Evolutionary conservation across 2,113 vertebrate genomes (phyloP).

Genomic region (Pyrgilauda ruficollis): DNA sequence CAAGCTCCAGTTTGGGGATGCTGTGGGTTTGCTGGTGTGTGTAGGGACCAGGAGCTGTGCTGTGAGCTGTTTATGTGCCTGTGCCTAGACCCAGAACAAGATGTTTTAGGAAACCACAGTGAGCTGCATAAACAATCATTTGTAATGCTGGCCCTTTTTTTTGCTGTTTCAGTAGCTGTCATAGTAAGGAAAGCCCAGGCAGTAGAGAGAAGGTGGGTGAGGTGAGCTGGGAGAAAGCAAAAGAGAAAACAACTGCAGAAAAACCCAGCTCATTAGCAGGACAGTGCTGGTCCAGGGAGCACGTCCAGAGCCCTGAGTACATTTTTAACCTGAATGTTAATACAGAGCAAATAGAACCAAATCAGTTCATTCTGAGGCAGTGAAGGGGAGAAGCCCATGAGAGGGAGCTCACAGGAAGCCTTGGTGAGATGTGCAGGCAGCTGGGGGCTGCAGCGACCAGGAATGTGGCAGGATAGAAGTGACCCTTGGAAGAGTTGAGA

Average conservation of each 20-base stretch:
- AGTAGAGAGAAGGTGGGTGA: background rate
- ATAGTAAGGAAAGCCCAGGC: background rate
- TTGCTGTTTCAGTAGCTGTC: background rate
- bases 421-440: background rate
- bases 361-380: background rate
- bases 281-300: background rate
- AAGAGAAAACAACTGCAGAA: background rate
- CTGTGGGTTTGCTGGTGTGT: background rate
- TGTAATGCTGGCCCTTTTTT: background rate
- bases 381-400: background rate
- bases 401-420: background rate
- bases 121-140: background rate
- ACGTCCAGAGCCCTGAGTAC: rapidly evolving
- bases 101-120: background rate
- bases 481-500: background rate
- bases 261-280: background rate
- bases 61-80: background rate
- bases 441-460: background rate
- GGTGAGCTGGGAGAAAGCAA: background rate
- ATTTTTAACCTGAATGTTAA: background rate
- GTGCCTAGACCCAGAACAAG: background rate
- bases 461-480: background rate
- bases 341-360: background rate
- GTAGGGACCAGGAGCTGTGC: background rate
- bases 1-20: background rate